Evolutionary conservation across 2,113 vertebrate genomes (phyloP).

Genomic region (Apistogramma diplotaenia): DNA sequence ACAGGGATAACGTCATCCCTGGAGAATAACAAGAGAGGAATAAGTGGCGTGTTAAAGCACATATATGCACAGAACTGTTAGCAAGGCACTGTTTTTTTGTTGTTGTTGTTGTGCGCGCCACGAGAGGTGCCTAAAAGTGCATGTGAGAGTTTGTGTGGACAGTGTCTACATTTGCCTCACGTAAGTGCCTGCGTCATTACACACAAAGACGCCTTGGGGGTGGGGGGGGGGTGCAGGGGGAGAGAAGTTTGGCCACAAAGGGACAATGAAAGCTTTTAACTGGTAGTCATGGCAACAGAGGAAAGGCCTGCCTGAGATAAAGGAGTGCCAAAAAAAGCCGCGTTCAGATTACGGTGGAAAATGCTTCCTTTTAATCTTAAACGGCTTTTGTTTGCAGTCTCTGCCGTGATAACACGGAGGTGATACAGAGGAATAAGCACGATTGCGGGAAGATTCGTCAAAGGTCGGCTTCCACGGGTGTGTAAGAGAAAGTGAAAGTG

Average conservation of each 20-base stretch:
- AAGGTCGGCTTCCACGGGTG: slow-evolving; percentile 39
- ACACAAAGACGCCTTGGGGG: slow-evolving; percentile 44
- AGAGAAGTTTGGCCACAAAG: slow-evolving; percentile 57
- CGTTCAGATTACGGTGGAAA: slow-evolving; percentile 49
- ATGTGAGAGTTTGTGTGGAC: slow-evolving; percentile 5
- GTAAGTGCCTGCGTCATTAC: slow-evolving; percentile 43
- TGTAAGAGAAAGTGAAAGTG: background rate
- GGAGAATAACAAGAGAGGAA: background rate
- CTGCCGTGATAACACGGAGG: background rate
- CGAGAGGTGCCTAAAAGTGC: background rate
- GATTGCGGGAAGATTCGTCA: background rate
- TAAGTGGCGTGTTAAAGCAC: slow-evolving; percentile 3
- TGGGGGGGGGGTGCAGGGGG: background rate
- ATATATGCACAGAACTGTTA: background rate
- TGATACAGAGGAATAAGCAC: slow-evolving; percentile 10
- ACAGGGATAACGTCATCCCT: slow-evolving; percentile 24
- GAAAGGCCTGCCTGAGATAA: slow-evolving; percentile 53
- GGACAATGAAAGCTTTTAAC: slow-evolving; percentile 70
- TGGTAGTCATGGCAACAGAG: slow-evolving; percentile 69
- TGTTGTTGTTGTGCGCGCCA: background rate
- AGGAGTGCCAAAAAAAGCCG: slow-evolving; percentile 57
- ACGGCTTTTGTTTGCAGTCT: slow-evolving; percentile 10
- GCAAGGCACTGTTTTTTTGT: background rate
- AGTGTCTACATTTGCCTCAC: slow-evolving; percentile 43
- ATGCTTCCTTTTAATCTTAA: slow-evolving; percentile 42